Base-by-base conservation (phyloP, 2,888 invertebrate genomes). In the Chalcis sispes region DNA sequence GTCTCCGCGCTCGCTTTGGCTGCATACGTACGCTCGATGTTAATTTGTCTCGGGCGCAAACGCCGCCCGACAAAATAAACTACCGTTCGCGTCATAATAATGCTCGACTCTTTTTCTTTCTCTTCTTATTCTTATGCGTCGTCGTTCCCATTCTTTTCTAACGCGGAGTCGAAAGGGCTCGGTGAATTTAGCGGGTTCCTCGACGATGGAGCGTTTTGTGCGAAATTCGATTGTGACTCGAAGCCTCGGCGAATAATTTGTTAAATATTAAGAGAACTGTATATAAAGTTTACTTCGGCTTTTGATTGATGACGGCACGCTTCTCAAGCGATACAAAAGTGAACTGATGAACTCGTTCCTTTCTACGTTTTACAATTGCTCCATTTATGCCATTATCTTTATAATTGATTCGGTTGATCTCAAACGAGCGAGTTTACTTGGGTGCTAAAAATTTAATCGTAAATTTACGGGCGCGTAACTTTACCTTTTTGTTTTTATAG, bases 41-140 rank as follows among this genome's bases (percentile, higher is more conserved):
- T 86, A 85, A 87, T 86, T 87, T 86, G 85, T 85, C 86, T 82
- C 79, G 79, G 70, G 52, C 42, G 56, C 61, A 54, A 75, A 75
- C 54, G 65, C 65, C 32, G 81, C 78, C 73, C 79, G 80, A 73
- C 82, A 82, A 85, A 85, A 85, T 84, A 86, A 86, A 86, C 87
- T 87, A 86, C 87, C 84, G 86, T 85, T 82, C 82, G 79, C 70
- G 50, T 67, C 65, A 62, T 62, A 76, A 76, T 76, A 67, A 72
- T 48, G 36, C 54, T 20, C 0, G n/a, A 36, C 48, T 18, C 56
- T 27, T 15, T 36, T 20, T 36, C 64, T 20, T 4, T 46, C 25
- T 10, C 13, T 4, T 25, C 23, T 32, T 52, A 2, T 54, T 4
- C 2, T 5, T 48, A 4, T 13, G 20, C 48, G 48, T 1, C 5